Percentiles rank a stretch among this genome's conserved stretches.
Conservation (phyloP, 1,140 invertebrate species). For the Bombus sibiricus region DNA sequence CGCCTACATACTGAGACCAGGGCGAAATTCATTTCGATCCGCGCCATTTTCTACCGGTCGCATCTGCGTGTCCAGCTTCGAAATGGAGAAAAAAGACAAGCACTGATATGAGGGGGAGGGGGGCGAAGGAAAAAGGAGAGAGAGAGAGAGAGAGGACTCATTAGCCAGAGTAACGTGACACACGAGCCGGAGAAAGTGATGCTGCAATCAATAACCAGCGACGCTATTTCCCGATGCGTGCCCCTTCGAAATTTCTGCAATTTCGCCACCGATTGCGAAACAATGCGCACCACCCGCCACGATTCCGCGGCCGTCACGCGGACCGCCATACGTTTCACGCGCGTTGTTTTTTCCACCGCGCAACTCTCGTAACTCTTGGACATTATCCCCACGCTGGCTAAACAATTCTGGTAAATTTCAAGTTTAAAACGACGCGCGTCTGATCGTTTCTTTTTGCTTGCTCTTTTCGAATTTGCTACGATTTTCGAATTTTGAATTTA, state of each 20-base stretch:
- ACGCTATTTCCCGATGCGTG: constrained; percentile 27
- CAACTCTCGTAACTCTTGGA: not conserved
- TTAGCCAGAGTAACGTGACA: constrained; percentile 31
- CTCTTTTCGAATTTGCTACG: not conserved
- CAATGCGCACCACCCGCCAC: constrained; percentile 20
- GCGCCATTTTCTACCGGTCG: constrained; percentile 58
- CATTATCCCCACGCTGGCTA: not conserved
- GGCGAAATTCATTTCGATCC: constrained; percentile 66
- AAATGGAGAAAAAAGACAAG: constrained; percentile 27
- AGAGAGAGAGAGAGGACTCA: not conserved
- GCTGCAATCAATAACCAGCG: constrained; percentile 46
- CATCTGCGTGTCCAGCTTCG: constrained; percentile 34
- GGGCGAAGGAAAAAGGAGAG: not conserved
- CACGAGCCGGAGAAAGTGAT: constrained; percentile 47
- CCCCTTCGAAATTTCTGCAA: constrained; percentile 49
- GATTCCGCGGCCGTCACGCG: not conserved
- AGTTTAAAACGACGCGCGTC: not conserved
- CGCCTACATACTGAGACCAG: constrained; percentile 55
- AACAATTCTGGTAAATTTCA: not conserved
- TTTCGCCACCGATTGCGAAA: constrained; percentile 40
- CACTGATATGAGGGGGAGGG: not conserved
- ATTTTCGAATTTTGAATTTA: too few relatives aligned
- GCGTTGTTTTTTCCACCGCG: not conserved
- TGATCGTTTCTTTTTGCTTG: not conserved
- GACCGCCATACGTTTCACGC: not conserved